phyloP scores from a whole-genome alignment of 2,797 vertebrate genomes.

The Chelonia mydas region DNA sequence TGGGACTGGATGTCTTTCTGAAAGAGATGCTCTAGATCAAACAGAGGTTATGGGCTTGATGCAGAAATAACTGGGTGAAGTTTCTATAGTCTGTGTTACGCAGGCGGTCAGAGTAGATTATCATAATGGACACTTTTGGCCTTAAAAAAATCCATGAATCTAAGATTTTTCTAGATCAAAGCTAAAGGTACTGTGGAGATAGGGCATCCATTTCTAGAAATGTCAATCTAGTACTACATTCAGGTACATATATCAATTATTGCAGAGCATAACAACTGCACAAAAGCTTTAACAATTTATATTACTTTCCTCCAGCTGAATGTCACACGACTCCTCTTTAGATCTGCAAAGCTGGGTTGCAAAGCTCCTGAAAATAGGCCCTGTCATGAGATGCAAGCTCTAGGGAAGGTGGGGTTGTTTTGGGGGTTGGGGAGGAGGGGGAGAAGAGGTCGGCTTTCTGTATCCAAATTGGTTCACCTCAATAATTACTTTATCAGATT shows the following conservation, averaged over 20 bases:
- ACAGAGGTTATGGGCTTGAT: background rate
- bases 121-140: background rate
- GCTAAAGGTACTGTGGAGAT: background rate
- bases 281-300: slow-evolving; percentile 7
- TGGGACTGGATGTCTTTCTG: background rate
- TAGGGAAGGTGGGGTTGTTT: background rate
- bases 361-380: background rate
- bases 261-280: background rate
- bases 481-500: slow-evolving; percentile 10
- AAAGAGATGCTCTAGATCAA: background rate
- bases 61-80: background rate
- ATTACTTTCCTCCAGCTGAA: slow-evolving; percentile 37
- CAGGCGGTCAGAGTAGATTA: background rate
- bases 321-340: slow-evolving; percentile 28
- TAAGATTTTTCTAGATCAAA: background rate
- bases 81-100: background rate
- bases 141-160: background rate
- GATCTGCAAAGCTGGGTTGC: background rate
- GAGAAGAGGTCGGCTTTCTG: background rate
- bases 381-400: background rate
- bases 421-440: background rate
- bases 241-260: background rate
- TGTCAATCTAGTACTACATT: slow-evolving; percentile 5
- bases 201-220: background rate
- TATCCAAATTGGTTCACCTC: background rate